Base-by-base conservation (phyloP, 2,888 invertebrate species). In the Vesta saturnalis region DNA sequence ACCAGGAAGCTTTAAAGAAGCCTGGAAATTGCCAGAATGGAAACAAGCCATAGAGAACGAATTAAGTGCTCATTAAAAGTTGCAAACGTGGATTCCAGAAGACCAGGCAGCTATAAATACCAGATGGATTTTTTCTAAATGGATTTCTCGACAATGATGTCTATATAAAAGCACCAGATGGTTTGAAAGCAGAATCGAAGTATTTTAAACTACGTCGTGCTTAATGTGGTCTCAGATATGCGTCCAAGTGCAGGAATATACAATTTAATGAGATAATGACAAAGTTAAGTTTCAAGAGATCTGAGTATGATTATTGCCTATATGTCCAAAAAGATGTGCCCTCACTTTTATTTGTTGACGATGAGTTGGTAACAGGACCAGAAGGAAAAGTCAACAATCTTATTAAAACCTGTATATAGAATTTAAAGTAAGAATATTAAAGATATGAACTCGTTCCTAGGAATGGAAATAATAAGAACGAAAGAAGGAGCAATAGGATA, bases 391-490 rank as follows among this genome's bases (percentile, higher is more conserved):
- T 4, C 6, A 6, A 30, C 30, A 30, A 30, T 4, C 4, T 6
- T 30, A 6, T 30, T 10, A 30, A 30, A 30, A 39, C 46, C 46
- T 23, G 30, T 59, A 6, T 21, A 12, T 6, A 52, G 60, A 39
- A 23, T 60, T n/a, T 47, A 65, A 21, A 39, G 60, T 16, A 54
- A 65, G 22, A 30, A 60, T n/a, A 19, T 30, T 10, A 61, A 43
- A 60, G 46, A 66, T 35, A 52, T 59, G 22, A 15, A 35, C 15
- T 58, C 61, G 16, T 63, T 66, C 43, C 16, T 66, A 39, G 66
- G 60, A 43, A 61, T 66, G 55, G 39, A 67, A 18, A 62, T 67
- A 43, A 67, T n/a, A n/a, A n/a, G n/a, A n/a, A n/a, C n/a, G n/a
- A n/a, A n/a, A n/a, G n/a, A n/a, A n/a, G n/a, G n/a, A n/a, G n/a